Evolutionary conservation across 2,797 vertebrate genomes (phyloP).

Genomic region (Antrozous pallidus): DNA sequence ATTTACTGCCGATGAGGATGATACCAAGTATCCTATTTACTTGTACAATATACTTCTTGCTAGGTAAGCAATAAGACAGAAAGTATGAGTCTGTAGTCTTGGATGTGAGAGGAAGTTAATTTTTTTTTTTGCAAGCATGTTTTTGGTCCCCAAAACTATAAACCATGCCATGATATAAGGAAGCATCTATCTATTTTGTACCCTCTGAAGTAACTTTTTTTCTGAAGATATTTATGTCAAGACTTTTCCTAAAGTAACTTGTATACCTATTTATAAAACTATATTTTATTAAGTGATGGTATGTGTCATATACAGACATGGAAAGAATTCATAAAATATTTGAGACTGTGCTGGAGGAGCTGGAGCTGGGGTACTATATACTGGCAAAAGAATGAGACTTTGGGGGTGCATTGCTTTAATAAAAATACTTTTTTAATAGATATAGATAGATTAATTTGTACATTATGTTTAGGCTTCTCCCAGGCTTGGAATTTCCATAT

Average conservation of each 20-base stretch:
- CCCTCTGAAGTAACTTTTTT: neutral
- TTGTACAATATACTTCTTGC: slow-evolving; percentile 89
- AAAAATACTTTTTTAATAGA: neutral
- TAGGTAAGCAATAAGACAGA: slow-evolving; percentile 77
- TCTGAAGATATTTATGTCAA: neutral
- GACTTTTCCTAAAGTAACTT: neutral
- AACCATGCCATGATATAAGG: neutral
- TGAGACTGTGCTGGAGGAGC: neutral
- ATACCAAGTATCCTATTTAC: slow-evolving; percentile 89
- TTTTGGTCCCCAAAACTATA: neutral
- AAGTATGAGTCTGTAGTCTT: neutral
- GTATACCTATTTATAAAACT: neutral
- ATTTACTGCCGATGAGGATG: slow-evolving; percentile 89
- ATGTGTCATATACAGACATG: neutral
- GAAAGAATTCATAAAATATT: neutral
- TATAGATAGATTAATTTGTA: neutral
- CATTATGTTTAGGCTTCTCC: neutral
- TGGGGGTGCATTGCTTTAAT: neutral
- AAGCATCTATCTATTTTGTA: neutral
- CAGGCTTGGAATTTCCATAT: neutral
- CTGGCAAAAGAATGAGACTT: neutral
- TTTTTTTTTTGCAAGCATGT: neutral
- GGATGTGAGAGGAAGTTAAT: neutral
- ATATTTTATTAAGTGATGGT: neutral
- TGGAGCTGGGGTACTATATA: neutral